Conservation (phyloP, 2,888 invertebrate species). For the Meiosimyza decipiens region DNA sequence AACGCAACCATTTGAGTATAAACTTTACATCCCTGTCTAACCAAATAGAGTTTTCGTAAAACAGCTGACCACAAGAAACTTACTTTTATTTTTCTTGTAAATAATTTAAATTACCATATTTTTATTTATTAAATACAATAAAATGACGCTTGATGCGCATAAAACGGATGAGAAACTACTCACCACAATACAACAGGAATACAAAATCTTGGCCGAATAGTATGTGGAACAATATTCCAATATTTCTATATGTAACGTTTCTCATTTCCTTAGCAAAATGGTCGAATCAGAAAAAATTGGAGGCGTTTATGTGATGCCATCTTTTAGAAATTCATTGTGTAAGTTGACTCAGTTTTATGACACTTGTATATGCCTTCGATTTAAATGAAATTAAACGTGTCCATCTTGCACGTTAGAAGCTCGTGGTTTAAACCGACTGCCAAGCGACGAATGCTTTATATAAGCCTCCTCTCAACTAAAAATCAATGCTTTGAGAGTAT, state of each 20-base stretch:
- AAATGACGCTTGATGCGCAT: conserved; percentile 61
- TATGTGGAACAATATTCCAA: conserved; percentile 69
- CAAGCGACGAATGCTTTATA: no score
- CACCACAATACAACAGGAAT: conserved; percentile 86
- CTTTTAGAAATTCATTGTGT: conserved; percentile 84
- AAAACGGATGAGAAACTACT: conserved; percentile 72
- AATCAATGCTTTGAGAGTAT: no score
- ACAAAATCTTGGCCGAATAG: conserved; percentile 93
- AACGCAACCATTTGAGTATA: no score
- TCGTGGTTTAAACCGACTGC: no score
- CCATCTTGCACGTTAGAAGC: no score
- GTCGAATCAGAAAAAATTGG: conserved; percentile 85
- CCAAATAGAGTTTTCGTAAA: no score
- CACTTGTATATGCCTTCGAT: no score
- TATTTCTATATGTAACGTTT: conserved; percentile 12
- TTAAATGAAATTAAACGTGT: no score
- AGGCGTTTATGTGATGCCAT: conserved; percentile 94
- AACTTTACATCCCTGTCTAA: no score
- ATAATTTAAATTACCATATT: background rate
- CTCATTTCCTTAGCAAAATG: conserved; percentile 74
- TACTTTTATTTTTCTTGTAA: no score
- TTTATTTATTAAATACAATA: conserved; percentile 38
- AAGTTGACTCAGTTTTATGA: conserved; percentile 65
- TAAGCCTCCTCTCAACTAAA: no score
- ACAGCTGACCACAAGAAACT: no score